phyloP scores from a whole-genome alignment of 2,113 vertebrate species.

The Gorsachius goisagi region DNA sequence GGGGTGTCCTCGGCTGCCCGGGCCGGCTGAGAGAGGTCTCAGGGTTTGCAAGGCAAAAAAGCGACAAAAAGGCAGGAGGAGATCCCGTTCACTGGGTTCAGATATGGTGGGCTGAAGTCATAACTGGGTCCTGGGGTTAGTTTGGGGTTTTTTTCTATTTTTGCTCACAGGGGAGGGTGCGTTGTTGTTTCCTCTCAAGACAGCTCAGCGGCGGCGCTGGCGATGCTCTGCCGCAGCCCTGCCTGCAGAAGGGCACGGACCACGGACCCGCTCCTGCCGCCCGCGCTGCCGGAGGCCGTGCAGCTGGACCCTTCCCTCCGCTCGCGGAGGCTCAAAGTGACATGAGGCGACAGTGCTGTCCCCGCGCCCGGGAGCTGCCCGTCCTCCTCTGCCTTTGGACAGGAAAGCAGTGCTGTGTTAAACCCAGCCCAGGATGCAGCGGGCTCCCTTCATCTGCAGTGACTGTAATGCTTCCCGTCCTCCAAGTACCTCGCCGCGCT shows the following conservation, averaged over 20 bases:
- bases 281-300: fast-evolving
- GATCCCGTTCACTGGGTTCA: fast-evolving
- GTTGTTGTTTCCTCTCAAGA: not conserved
- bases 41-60: not conserved
- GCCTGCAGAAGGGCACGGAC: fast-evolving
- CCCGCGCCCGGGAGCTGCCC: not conserved
- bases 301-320: not conserved
- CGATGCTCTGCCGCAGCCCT: not conserved
- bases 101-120: fast-evolving
- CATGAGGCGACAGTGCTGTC: fast-evolving
- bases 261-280: fast-evolving
- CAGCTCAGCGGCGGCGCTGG: not conserved
- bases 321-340: not conserved
- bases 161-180: not conserved
- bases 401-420: not conserved
- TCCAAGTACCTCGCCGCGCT: fast-evolving
- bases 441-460: not conserved
- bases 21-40: too few species aligned
- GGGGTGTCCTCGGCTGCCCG: not conserved
- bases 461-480: not conserved
- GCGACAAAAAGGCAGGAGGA: not conserved
- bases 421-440: not conserved
- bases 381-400: not conserved
- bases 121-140: not conserved
- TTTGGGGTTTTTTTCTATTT: not conserved